phyloP scores from a whole-genome alignment of 2,113 vertebrate species.

The Camelus dromedarius region DNA sequence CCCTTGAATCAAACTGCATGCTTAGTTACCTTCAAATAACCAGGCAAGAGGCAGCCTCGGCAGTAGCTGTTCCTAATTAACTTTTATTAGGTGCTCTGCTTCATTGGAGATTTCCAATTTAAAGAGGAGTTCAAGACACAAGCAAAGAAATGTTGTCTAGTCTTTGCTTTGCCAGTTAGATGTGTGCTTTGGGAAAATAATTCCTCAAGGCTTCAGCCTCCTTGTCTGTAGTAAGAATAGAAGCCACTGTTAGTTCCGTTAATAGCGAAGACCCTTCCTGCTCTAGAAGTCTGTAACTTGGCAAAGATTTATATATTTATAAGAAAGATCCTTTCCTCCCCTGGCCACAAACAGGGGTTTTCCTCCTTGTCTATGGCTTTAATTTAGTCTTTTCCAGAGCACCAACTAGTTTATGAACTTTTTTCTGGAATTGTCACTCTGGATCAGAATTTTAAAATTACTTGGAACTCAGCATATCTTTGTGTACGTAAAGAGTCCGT shows the following conservation, averaged over 20 bases:
- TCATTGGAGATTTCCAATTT: not conserved
- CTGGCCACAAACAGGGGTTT: not conserved
- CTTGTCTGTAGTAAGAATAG: not conserved
- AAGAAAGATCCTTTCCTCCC: not conserved
- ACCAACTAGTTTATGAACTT: not conserved
- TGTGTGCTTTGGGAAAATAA: not conserved
- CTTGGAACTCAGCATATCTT: not conserved
- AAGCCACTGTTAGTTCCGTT: not conserved
- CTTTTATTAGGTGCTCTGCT: conserved; percentile 8
- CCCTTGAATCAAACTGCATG: not conserved
- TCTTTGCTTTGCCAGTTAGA: not conserved
- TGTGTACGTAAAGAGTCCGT: not conserved
- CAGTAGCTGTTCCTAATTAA: conserved; percentile 3
- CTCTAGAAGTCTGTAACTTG: not conserved
- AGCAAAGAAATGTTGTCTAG: not conserved
- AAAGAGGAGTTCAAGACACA: not conserved
- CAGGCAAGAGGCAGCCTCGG: not conserved
- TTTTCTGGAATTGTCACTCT: not conserved
- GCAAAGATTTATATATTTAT: not conserved
- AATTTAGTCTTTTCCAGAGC: not conserved
- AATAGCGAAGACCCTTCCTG: not conserved
- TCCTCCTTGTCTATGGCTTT: not conserved
- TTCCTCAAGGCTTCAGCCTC: not conserved
- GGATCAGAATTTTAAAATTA: not conserved
- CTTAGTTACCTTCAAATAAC: conserved; percentile 7